Conservation (phyloP, 2,797 vertebrate genomes). For the Oreochromis grahami region DNA sequence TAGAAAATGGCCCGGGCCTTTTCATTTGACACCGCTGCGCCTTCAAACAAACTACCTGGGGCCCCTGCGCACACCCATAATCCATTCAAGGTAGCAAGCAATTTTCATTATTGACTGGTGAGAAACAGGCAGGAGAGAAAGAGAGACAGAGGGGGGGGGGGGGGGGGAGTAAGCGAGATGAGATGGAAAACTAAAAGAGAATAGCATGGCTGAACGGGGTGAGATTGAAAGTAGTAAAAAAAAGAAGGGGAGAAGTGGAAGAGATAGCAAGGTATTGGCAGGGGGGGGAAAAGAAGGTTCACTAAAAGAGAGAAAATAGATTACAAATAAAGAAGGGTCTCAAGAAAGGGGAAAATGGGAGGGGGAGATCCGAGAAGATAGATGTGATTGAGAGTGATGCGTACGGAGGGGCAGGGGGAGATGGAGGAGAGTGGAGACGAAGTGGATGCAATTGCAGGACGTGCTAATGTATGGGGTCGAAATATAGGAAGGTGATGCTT, state of each 20-base stretch:
- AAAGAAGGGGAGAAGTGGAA: slow-evolving; percentile 28
- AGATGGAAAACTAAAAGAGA: slow-evolving; percentile 63
- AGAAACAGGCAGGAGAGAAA: slow-evolving; percentile 53
- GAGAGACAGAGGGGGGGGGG: slow-evolving; percentile 6
- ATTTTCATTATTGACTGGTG: slow-evolving; percentile 83
- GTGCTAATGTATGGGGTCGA: slow-evolving; percentile 20
- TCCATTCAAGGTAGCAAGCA: slow-evolving; percentile 81
- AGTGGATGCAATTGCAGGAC: slow-evolving; percentile 18
- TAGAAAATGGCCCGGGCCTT: slow-evolving; percentile 74
- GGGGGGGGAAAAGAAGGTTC: background rate
- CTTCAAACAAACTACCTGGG: slow-evolving; percentile 78
- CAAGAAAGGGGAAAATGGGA: slow-evolving; percentile 1
- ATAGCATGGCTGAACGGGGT: slow-evolving; percentile 45
- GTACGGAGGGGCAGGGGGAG: slow-evolving; percentile 4
- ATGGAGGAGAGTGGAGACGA: background rate
- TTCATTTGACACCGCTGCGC: slow-evolving; percentile 74
- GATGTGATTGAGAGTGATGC: slow-evolving; percentile 46
- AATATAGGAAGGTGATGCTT: slow-evolving; percentile 20
- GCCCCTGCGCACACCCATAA: slow-evolving; percentile 73
- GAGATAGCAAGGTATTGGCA: slow-evolving; percentile 29
- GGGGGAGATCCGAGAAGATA: slow-evolving; percentile 23
- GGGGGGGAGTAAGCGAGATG: background rate
- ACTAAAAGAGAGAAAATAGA: slow-evolving; percentile 54
- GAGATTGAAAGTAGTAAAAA: slow-evolving; percentile 53
- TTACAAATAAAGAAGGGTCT: slow-evolving; percentile 45